A percentile compares a stretch with the other conserved stretches of the same genome.
These are phyloP conservation scores for Sminthopsis crassicaudata DNA, from an alignment of 2,113 vertebrate genomes.

Conservation along the genomic window DNA sequence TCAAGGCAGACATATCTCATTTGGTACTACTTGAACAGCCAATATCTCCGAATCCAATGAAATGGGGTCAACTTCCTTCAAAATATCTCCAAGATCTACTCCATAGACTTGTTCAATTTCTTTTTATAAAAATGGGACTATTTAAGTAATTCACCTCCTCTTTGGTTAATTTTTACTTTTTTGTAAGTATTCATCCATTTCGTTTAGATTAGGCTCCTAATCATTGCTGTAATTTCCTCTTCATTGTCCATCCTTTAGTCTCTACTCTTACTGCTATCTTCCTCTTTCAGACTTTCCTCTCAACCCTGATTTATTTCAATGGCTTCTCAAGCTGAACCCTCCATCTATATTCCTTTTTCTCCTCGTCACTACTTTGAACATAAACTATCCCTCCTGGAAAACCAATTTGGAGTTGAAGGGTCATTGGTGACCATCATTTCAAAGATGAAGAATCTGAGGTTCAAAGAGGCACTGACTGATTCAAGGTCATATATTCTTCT, in stretches of 20 bases:
- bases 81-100: background rate
- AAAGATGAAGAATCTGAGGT: background rate
- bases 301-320: background rate
- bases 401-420: background rate
- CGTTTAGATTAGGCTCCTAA: no score
- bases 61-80: background rate
- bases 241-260: background rate
- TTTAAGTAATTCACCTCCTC: no score
- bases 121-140: no score
- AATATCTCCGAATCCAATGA: background rate
- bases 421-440: background rate
- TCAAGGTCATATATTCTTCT: background rate
- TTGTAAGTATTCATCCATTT: no score
- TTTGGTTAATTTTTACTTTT: no score
- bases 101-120: background rate
- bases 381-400: background rate
- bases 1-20: background rate
- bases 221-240: no score
- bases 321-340: background rate
- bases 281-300: background rate
- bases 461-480: background rate
- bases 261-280: background rate
- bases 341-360: background rate
- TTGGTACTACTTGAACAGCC: background rate
- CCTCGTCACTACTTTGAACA: background rate